These are phyloP conservation scores for Neopipo cinnamomea DNA, from an alignment of 2,113 vertebrate genomes.

Conservation along the genomic window DNA sequence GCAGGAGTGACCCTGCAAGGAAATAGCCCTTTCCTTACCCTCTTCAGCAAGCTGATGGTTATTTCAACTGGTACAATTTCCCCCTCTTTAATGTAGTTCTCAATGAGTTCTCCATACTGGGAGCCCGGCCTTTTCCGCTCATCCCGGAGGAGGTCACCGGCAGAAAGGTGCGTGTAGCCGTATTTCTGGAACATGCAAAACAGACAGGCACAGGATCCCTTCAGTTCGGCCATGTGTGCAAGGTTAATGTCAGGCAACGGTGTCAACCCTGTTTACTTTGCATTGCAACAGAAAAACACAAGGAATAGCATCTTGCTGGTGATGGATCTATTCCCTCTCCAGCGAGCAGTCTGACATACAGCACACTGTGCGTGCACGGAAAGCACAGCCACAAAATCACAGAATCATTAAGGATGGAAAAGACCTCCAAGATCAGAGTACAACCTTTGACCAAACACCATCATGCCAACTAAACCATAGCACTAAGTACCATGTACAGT, in stretches of 20 bases:
- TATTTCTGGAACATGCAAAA: conserved; percentile 78
- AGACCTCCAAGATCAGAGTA: not conserved
- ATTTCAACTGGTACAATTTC: conserved; percentile 96
- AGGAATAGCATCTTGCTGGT: not conserved
- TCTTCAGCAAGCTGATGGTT: conserved; percentile 90
- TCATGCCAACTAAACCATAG: not conserved
- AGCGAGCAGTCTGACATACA: rapidly evolving
- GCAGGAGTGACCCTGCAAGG: not conserved
- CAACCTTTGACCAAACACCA: not conserved
- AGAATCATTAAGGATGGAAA: not conserved
- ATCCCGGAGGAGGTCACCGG: conserved; percentile 91
- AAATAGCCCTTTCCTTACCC: conserved; percentile 76
- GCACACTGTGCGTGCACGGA: not conserved
- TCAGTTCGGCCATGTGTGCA: not conserved
- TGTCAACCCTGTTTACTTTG: not conserved
- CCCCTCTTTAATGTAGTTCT: conserved; percentile 90
- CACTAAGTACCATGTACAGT: not conserved
- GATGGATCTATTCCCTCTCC: not conserved
- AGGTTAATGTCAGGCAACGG: not conserved
- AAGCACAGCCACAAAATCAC: not conserved
- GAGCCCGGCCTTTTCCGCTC: conserved; percentile 88
- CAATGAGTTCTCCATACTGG: conserved; percentile 90
- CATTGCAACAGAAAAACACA: not conserved
- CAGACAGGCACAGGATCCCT: not conserved
- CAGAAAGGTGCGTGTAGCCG: conserved; percentile 92